Base-by-base conservation (phyloP, 1,140 invertebrate species). In the Macrobrachium nipponense region DNA sequence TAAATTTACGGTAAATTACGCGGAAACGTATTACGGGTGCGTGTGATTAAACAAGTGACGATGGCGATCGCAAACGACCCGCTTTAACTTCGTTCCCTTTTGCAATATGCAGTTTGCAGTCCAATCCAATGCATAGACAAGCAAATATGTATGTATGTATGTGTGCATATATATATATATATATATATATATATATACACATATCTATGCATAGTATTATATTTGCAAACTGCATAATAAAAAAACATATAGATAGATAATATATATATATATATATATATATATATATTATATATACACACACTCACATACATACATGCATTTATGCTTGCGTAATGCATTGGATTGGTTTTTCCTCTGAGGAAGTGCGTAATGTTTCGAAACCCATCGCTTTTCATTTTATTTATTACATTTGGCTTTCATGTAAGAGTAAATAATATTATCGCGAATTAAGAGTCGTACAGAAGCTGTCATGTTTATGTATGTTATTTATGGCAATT, bases 161-260 rank as follows among this genome's bases (percentile, higher is more conserved):
- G 44, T 76, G 59, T n/a, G 44, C 59, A 76, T 36, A 15, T 61
- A 79, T 44, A 62, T 61, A 64, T 61, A 62, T 36, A 66, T 43
- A 66, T 66, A 66, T 66, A 80, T 43, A 44, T 68, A 80, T 60
- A 36, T 36, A 80, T 20, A 36, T 61, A 80, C 11, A 43, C 15
- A 66, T 60, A 36, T 79, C 5, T 61, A 36, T 61, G 20, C 61
- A 17, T 79, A 10, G 59, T 4, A 60, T 36, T 36, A 4, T 36
- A 36, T 36, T 36, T 36, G 27, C 27, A 36, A 36, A 36, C 27
- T 1, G 27, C 27, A 36, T 36, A 36, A 2, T 36, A 4, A 4
- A 2, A 36, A 36, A 66, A 43, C 66, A 36, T 23, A 43, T 64
- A 44, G 0, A 43, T 80, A 12, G 66, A 23, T 64, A 18, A 23